A percentile compares a stretch with the other conserved stretches of the same genome.
Evolutionary conservation across 2,888 invertebrate genomes (phyloP).

Genomic region (Macaria liturata): DNA sequence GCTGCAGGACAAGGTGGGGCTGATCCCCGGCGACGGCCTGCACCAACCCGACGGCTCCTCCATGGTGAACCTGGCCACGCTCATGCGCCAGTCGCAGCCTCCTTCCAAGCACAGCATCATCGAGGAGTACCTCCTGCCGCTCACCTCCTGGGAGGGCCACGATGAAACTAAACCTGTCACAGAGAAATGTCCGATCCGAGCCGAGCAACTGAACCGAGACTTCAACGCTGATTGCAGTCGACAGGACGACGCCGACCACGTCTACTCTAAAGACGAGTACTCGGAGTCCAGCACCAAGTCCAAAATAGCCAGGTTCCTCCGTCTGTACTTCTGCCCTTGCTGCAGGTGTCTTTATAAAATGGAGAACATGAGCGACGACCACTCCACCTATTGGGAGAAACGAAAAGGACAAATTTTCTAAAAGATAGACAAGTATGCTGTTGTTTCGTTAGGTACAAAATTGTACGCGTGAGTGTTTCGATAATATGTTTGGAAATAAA

Average conservation of each 20-base stretch:
- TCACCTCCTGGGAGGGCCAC: constrained; percentile 81
- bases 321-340: constrained; percentile 75
- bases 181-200: constrained; percentile 26
- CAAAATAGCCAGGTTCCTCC: constrained; percentile 66
- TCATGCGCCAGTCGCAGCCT: constrained; percentile 69
- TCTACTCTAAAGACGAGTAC: constrained; percentile 47
- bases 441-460: no score
- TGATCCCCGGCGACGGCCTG: constrained; percentile 80
- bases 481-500: constrained; percentile 7
- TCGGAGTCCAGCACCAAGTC: constrained; percentile 54
- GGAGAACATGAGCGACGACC: constrained; percentile 60
- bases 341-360: constrained; percentile 71
- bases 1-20: constrained; percentile 70
- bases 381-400: constrained; percentile 27
- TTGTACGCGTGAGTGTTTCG: not conserved
- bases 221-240: constrained; percentile 40
- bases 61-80: constrained; percentile 82
- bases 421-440: not conserved
- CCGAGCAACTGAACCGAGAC: constrained; percentile 16
- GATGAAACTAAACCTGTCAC: constrained; percentile 43
- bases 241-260: constrained; percentile 29
- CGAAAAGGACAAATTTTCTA: constrained; percentile 17
- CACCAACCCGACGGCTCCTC: constrained; percentile 83
- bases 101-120: constrained; percentile 64
- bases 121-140: constrained; percentile 80